Percentiles rank a stretch among this genome's conserved stretches.
These are phyloP conservation scores for Hyalella azteca DNA, from an alignment of 2,888 invertebrate species.

Conservation along the genomic window DNA sequence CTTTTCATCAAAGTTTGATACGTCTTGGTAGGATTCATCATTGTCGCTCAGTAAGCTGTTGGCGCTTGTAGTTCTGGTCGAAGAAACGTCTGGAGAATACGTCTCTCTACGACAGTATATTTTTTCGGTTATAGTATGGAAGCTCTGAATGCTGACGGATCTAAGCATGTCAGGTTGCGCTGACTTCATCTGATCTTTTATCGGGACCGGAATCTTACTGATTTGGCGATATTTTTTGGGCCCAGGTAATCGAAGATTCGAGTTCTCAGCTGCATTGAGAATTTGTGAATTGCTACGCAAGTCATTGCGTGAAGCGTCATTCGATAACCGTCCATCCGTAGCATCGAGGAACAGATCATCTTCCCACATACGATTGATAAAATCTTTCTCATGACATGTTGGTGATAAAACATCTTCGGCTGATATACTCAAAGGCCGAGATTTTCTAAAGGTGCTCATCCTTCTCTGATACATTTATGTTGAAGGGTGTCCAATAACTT, in stretches of 20 bases:
- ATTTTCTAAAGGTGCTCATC: neutral
- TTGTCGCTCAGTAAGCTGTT: neutral
- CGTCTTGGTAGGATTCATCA: neutral
- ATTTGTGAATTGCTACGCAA: neutral
- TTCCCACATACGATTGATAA: conserved; percentile 1
- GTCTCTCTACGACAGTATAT: neutral
- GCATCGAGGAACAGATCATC: neutral
- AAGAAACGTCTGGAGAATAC: neutral
- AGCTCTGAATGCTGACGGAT: conserved; percentile 6
- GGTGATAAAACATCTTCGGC: conserved; percentile 17
- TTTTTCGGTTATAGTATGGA: neutral
- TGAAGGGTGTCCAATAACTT: too few relatives aligned
- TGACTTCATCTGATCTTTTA: neutral
- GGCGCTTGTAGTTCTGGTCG: neutral
- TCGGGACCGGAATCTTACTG: conserved; percentile 1
- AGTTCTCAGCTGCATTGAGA: neutral
- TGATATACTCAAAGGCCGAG: conserved; percentile 8
- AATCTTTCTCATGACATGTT: neutral
- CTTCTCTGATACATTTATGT: too few relatives aligned
- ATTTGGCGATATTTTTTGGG: neutral
- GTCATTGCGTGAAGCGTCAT: neutral
- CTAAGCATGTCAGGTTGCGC: conserved; percentile 5
- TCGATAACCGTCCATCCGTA: neutral
- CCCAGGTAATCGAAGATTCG: neutral
- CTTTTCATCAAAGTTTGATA: neutral